phyloP scores from a whole-genome alignment of 2,797 vertebrate genomes.

The Tragelaphus oryx region DNA sequence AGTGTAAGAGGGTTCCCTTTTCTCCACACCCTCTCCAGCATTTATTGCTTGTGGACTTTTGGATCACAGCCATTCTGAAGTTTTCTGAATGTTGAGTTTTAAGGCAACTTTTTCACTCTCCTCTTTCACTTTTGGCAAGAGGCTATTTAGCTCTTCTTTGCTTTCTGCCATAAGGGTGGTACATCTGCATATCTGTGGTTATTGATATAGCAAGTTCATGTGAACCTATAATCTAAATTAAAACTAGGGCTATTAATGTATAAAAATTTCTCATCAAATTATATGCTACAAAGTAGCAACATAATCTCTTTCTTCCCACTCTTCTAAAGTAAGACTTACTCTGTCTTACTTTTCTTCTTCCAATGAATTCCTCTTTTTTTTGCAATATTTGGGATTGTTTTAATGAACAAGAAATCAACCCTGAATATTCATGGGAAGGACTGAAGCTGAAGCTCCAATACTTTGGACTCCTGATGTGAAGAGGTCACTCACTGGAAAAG shows the following conservation, averaged over 20 bases:
- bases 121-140: not conserved
- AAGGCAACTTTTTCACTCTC: not conserved
- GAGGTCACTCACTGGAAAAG: not conserved
- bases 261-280: not conserved
- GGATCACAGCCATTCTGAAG: no score
- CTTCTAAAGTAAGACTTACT: not conserved
- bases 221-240: not conserved
- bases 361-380: not conserved
- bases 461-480: not conserved
- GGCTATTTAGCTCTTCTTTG: not conserved
- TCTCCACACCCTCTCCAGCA: no score
- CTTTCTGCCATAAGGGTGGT: not conserved
- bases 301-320: not conserved
- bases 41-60: no score
- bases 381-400: not conserved
- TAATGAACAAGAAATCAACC: not conserved
- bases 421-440: not conserved
- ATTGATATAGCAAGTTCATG: not conserved
- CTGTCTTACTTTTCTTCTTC: not conserved
- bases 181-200: not conserved
- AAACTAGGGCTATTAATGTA: not conserved
- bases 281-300: no score
- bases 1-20: no score
- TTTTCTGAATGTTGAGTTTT: not conserved
- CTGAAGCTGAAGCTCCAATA: not conserved